Evolutionary conservation across 2,113 vertebrate species (phyloP), one percentile per base, ranked within the genome.

Genomic region (Pogonocichla stellata): DNA sequence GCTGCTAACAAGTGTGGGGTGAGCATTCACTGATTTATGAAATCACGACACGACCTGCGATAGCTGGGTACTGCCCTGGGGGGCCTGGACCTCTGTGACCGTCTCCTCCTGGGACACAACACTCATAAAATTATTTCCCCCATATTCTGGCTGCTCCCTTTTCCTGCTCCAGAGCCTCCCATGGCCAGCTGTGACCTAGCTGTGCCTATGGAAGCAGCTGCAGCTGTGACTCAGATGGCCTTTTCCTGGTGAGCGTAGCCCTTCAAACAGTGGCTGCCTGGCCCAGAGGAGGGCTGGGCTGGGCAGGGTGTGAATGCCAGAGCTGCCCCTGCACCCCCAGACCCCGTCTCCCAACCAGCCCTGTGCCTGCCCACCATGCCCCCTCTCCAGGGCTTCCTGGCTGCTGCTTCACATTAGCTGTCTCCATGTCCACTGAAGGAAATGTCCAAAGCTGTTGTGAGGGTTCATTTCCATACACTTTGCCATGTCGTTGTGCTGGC

Each of bases 351-450:
- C 42, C 4, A 4, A 1, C 26, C 42, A n/a, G 34, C 19, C 33
- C 54, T 10, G 2, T 8, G 48, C 17, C 33, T 20, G 17, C 19
- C 19, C 18, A 22, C 43, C 20, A 0, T 4, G 2, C 9, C 48
- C 36, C 60, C 20, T 34, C 58, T 13, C 33, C 14, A 13, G 9
- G 23, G 25, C 1, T 58, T 19, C n/a, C 2, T 38, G 17, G 43
- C 62, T 69, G 72, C 72, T 60, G 13, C 19, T 65, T 25, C 17
- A 4, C 24, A 0, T 6, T 8, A 15, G 14, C 40, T 64, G 36
- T 19, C 29, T 33, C 33, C 40, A 20, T 29, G 12, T 48, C 42
- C 64, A 10, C 31, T 33, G 33, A 25, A 56, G 77, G 17, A 34
- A 22, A 53, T 1, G 4, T 31, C 42, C 43, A 19, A 19, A 23